Evolutionary conservation across 2,888 invertebrate genomes (phyloP), one percentile per base, ranked within the genome.

Genomic region (Yponomeuta cagnagella): DNA sequence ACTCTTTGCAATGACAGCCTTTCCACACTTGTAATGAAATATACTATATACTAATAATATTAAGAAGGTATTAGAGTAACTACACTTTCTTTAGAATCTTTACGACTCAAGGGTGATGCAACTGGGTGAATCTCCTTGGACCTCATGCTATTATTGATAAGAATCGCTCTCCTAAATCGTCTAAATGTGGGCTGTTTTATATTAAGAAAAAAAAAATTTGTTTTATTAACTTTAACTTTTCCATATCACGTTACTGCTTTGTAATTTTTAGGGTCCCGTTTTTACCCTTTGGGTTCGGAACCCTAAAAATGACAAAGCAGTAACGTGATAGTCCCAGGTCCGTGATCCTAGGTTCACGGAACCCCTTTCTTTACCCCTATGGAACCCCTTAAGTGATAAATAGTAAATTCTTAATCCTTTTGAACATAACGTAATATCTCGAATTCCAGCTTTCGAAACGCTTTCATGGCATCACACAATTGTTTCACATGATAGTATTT

Each of bases 41-140:
- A n/a, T n/a, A n/a, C n/a, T n/a, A n/a, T 23, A 23, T 23, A 23
- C 23, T 23, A 23, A 23, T 23, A 23, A 23, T 23, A 23, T 23
- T 23, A 23, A 23, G 23, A 43, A 43, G 43, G 43, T 8, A 43
- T 5, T 43, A 43, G 31, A 65, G 31, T 12, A 12, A 65, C 64
- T 31, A 33, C 9, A 31, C 33, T 23, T 23, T 12, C 10, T 33
- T 10, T 30, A 30, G 23, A 65, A 65, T 65, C 10, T 65, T 65
- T 65, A 31, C 67, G 77, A 73, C 64, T 70, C 71, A 64, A 31
- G 58, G 69, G 69, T 70, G 64, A 64, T 10, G 64, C 64, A 64
- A 64, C 64, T 64, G 31, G 64, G 64, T 64, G 64, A 23, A 64
- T 64, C 64, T 64, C 64, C n/a, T 10, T 30, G n/a, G 64, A 64